A percentile compares a stretch with the other conserved stretches of the same genome.
Evolutionary conservation across 2,888 invertebrate species (phyloP).

Genomic region (Labia minor): DNA sequence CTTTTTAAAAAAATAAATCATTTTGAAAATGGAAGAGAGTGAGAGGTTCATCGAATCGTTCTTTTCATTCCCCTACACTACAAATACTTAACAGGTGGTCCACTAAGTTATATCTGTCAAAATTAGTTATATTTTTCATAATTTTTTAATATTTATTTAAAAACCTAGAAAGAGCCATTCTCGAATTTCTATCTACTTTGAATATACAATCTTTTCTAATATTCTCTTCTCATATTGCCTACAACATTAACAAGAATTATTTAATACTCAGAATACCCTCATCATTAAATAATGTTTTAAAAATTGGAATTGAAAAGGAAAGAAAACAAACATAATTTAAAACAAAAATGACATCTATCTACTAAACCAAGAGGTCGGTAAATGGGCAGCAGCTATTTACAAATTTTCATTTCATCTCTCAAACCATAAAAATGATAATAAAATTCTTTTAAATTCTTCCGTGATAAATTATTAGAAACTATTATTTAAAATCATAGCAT

Average conservation of each 20-base stretch:
- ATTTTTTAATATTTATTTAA: not conserved
- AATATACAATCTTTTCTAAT: not conserved
- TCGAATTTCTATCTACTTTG: not conserved
- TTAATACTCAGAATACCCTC: not conserved
- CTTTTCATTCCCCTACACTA: not conserved
- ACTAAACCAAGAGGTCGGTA: no score
- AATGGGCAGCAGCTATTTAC: no score
- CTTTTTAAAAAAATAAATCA: not conserved
- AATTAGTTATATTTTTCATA: not conserved
- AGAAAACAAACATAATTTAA: not conserved
- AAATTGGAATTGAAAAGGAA: not conserved
- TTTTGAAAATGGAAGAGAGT: no score
- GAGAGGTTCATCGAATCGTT: not conserved
- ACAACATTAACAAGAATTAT: not conserved
- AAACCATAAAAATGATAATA: not conserved
- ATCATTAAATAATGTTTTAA: not conserved
- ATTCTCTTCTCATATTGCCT: not conserved
- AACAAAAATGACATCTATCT: not conserved
- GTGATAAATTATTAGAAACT: no score
- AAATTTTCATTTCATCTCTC: no score
- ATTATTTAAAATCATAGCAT: no score
- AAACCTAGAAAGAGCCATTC: not conserved
- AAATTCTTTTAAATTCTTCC: not conserved
- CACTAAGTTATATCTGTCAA: not conserved
- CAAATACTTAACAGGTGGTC: not conserved